Percentiles rank a stretch among this genome's conserved stretches.
Evolutionary conservation across 2,888 invertebrate genomes (phyloP).

Genomic region (Disparrhopalites patrizii): DNA sequence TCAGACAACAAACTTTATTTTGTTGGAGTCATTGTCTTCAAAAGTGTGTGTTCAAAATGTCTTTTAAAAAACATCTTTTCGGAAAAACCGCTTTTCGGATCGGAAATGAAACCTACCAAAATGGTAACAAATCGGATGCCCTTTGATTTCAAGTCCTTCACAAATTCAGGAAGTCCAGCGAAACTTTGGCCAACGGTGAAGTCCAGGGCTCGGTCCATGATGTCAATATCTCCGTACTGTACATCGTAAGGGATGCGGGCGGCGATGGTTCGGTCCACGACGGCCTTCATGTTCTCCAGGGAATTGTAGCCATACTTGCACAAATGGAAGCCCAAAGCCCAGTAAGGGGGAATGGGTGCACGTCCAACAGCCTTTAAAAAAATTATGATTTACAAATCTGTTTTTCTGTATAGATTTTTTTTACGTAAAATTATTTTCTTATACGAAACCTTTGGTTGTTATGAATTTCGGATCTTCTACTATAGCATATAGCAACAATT

Average conservation of each 20-base stretch:
- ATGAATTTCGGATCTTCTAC: no score
- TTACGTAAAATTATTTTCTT: not conserved
- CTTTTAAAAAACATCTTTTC: not conserved
- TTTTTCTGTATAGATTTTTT: not conserved
- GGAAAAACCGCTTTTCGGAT: no score
- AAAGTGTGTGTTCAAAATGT: not conserved
- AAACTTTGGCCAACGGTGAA: conserved; percentile 68
- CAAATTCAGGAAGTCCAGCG: conserved; percentile 63
- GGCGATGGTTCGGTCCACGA: conserved; percentile 64
- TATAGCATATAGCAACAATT: no score
- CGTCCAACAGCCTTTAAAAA: conserved; percentile 58
- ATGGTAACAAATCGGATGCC: conserved; percentile 38
- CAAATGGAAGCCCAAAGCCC: conserved; percentile 83
- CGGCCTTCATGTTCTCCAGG: conserved; percentile 61
- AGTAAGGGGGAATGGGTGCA: conserved; percentile 79
- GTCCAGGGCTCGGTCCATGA: conserved; percentile 60
- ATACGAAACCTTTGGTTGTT: no score
- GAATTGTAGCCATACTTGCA: conserved; percentile 67
- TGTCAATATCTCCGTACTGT: conserved; percentile 46
- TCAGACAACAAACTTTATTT: not conserved
- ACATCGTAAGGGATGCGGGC: conserved; percentile 63
- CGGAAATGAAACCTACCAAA: conserved; percentile 17
- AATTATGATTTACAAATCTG: not conserved
- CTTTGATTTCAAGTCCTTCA: conserved; percentile 63
- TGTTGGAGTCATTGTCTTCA: not conserved